Percentiles rank a stretch among this genome's conserved stretches.
Evolutionary conservation across 1,140 invertebrate species (phyloP).

Genomic region (Cyrtorhinus lividipennis): DNA sequence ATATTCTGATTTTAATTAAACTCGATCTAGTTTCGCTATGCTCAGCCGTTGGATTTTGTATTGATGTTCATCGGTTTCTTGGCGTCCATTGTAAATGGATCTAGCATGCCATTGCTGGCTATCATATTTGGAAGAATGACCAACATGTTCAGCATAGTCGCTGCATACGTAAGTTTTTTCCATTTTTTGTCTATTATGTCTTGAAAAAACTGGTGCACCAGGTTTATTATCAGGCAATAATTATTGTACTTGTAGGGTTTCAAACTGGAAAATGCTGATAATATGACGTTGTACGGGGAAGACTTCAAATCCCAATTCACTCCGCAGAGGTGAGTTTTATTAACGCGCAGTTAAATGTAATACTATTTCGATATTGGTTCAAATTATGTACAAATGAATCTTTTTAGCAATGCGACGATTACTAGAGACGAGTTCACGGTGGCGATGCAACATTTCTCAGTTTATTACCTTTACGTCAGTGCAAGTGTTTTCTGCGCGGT

Average conservation of each 20-base stretch:
- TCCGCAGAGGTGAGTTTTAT: neutral
- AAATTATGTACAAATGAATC: too few relatives aligned
- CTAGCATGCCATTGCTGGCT: conserved; percentile 48
- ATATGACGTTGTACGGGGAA: neutral
- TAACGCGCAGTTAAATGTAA: too few relatives aligned
- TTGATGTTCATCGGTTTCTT: conserved; percentile 43
- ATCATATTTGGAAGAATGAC: conserved; percentile 52
- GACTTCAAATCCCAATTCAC: neutral
- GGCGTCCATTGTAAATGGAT: conserved; percentile 40
- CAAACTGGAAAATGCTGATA: neutral
- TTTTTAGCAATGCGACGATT: conserved; percentile 14
- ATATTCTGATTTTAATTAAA: conserved; percentile 23
- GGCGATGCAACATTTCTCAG: conserved; percentile 27
- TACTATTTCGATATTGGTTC: too few relatives aligned
- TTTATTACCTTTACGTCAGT: conserved; percentile 28
- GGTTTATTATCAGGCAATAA: too few relatives aligned
- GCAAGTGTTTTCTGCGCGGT: conserved; percentile 25
- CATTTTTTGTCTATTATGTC: neutral
- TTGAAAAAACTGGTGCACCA: too few relatives aligned
- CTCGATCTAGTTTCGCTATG: conserved; percentile 46
- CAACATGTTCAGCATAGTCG: conserved; percentile 20
- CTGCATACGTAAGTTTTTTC: neutral
- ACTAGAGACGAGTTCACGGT: conserved; percentile 24
- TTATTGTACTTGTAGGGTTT: neutral
- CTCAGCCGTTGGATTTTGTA: conserved; percentile 39